Evolutionary conservation across 2,797 vertebrate genomes (phyloP).

Genomic region (Nothura maculosa): DNA sequence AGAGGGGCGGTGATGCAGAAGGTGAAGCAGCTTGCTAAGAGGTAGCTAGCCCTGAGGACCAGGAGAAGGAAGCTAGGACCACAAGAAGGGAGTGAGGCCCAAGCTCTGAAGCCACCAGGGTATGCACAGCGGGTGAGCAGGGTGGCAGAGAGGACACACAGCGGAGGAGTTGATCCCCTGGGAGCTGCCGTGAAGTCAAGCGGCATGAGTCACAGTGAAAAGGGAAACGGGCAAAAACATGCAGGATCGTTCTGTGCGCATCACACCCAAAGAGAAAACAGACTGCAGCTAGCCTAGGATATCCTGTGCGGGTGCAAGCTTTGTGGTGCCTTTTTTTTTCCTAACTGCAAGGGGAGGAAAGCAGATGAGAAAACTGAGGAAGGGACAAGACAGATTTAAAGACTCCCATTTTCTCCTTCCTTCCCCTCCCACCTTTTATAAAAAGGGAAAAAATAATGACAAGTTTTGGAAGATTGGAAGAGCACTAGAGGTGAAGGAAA

Average conservation of each 20-base stretch:
- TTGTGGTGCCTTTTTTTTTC: not conserved
- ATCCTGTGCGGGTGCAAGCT: not conserved
- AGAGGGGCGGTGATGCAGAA: not conserved
- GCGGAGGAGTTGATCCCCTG: not conserved
- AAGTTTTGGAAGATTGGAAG: not conserved
- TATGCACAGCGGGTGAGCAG: not conserved
- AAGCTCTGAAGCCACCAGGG: too few relatives aligned
- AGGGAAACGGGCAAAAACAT: not conserved
- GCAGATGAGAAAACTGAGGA: not conserved
- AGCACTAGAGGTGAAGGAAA: not conserved
- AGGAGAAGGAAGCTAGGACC: too few relatives aligned
- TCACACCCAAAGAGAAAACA: slow-evolving; percentile 22
- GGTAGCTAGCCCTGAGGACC: too few relatives aligned
- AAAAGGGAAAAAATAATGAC: not conserved
- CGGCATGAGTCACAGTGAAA: slow-evolving; percentile 43
- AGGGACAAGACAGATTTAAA: not conserved
- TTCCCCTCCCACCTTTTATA: not conserved
- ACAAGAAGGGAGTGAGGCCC: too few relatives aligned
- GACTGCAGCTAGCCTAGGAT: not conserved
- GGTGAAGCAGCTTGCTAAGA: not conserved
- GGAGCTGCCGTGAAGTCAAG: not conserved
- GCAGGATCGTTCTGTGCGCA: not conserved
- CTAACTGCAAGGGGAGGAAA: not conserved
- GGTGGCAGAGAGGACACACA: not conserved
- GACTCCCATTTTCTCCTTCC: not conserved